These are phyloP conservation scores for Toxotes lorentzi DNA, from an alignment of 2,797 vertebrate genomes.

Conservation along the genomic window DNA sequence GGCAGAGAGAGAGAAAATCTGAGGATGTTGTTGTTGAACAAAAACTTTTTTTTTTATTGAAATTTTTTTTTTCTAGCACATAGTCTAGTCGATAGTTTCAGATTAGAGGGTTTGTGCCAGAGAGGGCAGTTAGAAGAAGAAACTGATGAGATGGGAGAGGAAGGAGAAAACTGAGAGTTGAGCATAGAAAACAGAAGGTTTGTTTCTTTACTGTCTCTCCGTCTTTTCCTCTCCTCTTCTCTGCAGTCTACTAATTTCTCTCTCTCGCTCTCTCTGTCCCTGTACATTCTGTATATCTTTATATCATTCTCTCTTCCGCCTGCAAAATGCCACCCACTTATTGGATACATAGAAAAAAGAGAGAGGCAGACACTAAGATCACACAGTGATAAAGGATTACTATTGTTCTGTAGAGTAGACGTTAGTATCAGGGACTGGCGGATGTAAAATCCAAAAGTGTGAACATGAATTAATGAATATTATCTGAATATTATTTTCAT, in stretches of 20 bases:
- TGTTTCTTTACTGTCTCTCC: slow-evolving; percentile 12
- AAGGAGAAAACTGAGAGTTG: slow-evolving; percentile 27
- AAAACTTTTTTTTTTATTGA: background rate
- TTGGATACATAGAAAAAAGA: slow-evolving; percentile 25
- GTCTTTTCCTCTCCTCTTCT: background rate
- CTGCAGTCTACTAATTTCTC: slow-evolving; percentile 6
- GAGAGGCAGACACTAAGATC: slow-evolving; percentile 37
- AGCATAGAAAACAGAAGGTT: slow-evolving; percentile 22
- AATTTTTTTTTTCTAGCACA: slow-evolving; percentile 20
- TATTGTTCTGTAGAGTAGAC: slow-evolving; percentile 86
- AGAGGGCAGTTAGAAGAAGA: slow-evolving; percentile 27
- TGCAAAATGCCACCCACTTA: slow-evolving; percentile 35
- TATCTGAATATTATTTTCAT: slow-evolving; percentile 22
- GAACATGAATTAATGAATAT: slow-evolving; percentile 28
- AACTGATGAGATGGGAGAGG: slow-evolving; percentile 36
- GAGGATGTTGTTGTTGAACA: no score
- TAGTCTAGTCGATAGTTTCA: slow-evolving; percentile 31
- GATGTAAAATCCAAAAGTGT: slow-evolving; percentile 37
- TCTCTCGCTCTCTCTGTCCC: slow-evolving; percentile 2
- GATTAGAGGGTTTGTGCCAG: slow-evolving; percentile 40
- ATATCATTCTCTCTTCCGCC: slow-evolving; percentile 15
- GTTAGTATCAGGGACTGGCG: slow-evolving; percentile 27
- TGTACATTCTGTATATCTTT: slow-evolving; percentile 13
- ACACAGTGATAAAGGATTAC: slow-evolving; percentile 79
- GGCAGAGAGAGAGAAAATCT: background rate